A percentile compares a stretch with the other conserved stretches of the same genome.
These are phyloP conservation scores for Manis crassicaudata DNA, from an alignment of 2,797 vertebrate genomes.

Conservation along the genomic window DNA sequence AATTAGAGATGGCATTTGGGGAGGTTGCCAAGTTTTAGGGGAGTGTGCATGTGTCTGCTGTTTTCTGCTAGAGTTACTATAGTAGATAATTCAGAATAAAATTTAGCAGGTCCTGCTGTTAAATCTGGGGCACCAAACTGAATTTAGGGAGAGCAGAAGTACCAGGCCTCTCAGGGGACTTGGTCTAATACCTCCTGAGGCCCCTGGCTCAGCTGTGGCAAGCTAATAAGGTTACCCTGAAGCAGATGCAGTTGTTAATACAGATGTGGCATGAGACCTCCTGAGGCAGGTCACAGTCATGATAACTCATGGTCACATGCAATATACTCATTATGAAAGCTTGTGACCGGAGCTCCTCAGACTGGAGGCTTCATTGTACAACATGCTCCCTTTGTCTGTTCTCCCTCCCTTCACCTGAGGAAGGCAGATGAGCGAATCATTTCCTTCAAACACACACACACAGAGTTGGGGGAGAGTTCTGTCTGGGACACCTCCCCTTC, in stretches of 20 bases:
- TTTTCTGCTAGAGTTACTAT: conserved; percentile 81
- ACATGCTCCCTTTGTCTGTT: conserved; percentile 76
- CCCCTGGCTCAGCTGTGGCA: conserved; percentile 88
- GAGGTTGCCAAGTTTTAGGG: conserved; percentile 84
- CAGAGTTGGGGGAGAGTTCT: not conserved
- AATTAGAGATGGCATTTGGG: conserved; percentile 88
- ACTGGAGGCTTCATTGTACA: conserved; percentile 69
- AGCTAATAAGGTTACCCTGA: conserved; percentile 90
- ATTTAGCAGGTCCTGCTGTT: conserved; percentile 85
- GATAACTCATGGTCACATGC: conserved; percentile 86
- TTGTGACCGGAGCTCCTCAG: conserved; percentile 84
- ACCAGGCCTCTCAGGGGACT: conserved; percentile 83
- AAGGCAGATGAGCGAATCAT: not conserved
- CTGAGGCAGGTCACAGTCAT: conserved; percentile 88
- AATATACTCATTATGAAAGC: conserved; percentile 87
- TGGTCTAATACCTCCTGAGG: conserved; percentile 86
- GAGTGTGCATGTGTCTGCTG: not conserved
- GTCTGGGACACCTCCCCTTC: not conserved
- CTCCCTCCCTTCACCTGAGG: conserved; percentile 13
- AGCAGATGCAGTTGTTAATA: conserved; percentile 91
- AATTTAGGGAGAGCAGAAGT: conserved; percentile 88
- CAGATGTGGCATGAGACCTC: conserved; percentile 90
- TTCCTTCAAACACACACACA: not conserved
- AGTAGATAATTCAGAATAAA: conserved; percentile 85
- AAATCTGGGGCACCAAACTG: conserved; percentile 87